Evolutionary conservation across 2,888 invertebrate genomes (phyloP).

Genomic region (Habrosyne pyritoides): DNA sequence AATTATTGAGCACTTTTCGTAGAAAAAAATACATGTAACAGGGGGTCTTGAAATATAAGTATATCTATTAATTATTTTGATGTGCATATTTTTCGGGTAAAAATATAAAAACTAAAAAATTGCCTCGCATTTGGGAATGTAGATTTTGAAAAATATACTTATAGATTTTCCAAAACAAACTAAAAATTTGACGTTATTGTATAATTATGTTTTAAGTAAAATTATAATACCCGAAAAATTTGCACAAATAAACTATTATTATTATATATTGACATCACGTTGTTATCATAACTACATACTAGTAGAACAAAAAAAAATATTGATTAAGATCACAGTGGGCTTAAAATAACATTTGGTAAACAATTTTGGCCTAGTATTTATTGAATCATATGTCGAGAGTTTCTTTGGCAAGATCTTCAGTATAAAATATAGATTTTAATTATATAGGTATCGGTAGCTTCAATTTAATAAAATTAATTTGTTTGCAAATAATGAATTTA

Average conservation of each 20-base stretch:
- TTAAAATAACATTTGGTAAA: background rate
- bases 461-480: background rate
- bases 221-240: constrained; percentile 58
- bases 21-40: constrained; percentile 70
- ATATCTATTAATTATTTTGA: constrained; percentile 29
- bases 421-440: too few relatives aligned
- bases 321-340: background rate
- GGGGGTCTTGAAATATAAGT: constrained; percentile 61
- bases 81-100: constrained; percentile 65
- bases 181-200: constrained; percentile 68
- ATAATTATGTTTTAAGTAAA: constrained; percentile 69
- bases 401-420: background rate
- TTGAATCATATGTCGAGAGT: background rate
- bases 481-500: background rate
- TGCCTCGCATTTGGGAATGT: constrained; percentile 83
- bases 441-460: background rate
- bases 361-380: too few relatives aligned
- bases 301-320: background rate
- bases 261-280: background rate
- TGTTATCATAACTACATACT: background rate
- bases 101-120: constrained; percentile 73
- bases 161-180: constrained; percentile 73
- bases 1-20: constrained; percentile 48
- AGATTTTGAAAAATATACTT: constrained; percentile 79
- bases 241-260: constrained; percentile 46